Evolutionary conservation across 2,797 vertebrate genomes (phyloP), one percentile per base, ranked within the genome.

Genomic region (Hyperoplus lanceolatus): DNA sequence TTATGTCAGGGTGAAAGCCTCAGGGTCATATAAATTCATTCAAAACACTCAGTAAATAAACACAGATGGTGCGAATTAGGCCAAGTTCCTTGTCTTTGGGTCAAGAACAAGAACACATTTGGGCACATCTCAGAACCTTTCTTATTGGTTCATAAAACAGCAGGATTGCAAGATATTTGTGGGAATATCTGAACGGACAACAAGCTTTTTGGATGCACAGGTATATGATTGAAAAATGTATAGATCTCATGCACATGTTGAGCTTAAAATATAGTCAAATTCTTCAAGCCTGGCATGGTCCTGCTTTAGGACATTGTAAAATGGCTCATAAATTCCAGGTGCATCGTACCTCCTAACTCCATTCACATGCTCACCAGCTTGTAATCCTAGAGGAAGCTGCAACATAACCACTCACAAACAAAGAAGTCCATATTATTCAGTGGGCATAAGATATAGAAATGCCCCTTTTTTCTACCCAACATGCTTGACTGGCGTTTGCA

Each of bases 281-380:
- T 38, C 43, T 51, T 67, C 2, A 18, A 45, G 18, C 9, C 10
- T 48, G 49, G 3, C 60, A 29, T 73, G 59, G 56, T 78, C 41
- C n/a, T 77, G 63, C 81, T 85, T 29, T 43, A 72, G 51, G 71
- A 79, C 56, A 21, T 72, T 58, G 71, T 83, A 79, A 87, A 89
- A 84, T 7, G 68, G n/a, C 80, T 86, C 64, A 82, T 88, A 90
- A 89, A 93, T 92, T 71, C 86, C 80, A 71, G 70, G 16, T 70
- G 51, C 58, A 77, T 82, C 72, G 36, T 82, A 80, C 64, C 39
- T 77, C 50, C 41, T 71, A 29, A 6, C 16, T 82, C 60, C 67
- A 75, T 55, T 70, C 29, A 76, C 48, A 72, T 53, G 50, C 18
- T 53, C 29, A 18, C 10, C n/a, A 2, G 11, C 12, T 36, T 61